Conservation (phyloP, 2,888 invertebrate genomes). For the Drosophila mimica region DNA sequence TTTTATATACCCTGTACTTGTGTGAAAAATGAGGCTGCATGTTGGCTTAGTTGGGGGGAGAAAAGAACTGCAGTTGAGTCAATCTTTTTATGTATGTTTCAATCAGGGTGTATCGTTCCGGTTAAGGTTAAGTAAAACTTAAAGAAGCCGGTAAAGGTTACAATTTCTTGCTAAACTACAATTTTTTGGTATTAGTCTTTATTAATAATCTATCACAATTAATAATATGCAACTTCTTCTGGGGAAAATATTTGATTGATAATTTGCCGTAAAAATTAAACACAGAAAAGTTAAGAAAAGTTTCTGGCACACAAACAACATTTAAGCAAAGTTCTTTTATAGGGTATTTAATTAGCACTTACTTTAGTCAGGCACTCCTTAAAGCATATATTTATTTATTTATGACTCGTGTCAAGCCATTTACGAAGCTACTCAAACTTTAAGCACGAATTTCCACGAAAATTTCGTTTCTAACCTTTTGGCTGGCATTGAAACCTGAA, state of each 20-base stretch:
- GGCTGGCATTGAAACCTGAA: not conserved
- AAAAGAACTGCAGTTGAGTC: not conserved
- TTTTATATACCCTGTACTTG: slow-evolving; percentile 22
- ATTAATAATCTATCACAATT: not conserved
- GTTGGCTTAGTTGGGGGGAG: not conserved
- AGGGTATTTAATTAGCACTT: slow-evolving; percentile 4
- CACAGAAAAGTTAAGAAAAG: not conserved
- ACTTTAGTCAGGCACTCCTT: not conserved
- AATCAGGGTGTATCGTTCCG: too few species aligned
- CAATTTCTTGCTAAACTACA: not conserved
- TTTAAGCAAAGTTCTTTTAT: not conserved
- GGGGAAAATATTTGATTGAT: too few species aligned
- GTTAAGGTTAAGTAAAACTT: too few species aligned
- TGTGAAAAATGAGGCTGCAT: not conserved
- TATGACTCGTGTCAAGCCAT: slow-evolving; percentile 21
- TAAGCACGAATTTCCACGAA: not conserved
- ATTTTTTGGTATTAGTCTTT: not conserved
- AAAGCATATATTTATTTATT: slow-evolving; percentile 20
- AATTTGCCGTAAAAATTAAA: not conserved
- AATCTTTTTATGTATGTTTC: too few species aligned
- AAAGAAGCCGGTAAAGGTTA: not conserved
- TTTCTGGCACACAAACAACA: not conserved
- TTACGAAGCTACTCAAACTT: not conserved
- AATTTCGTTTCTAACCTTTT: not conserved
- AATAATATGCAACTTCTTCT: not conserved